A percentile compares a stretch with the other conserved stretches of the same genome.
These are phyloP conservation scores for Neuroterus valhalla DNA, from an alignment of 1,140 invertebrate species.

Conservation along the genomic window DNA sequence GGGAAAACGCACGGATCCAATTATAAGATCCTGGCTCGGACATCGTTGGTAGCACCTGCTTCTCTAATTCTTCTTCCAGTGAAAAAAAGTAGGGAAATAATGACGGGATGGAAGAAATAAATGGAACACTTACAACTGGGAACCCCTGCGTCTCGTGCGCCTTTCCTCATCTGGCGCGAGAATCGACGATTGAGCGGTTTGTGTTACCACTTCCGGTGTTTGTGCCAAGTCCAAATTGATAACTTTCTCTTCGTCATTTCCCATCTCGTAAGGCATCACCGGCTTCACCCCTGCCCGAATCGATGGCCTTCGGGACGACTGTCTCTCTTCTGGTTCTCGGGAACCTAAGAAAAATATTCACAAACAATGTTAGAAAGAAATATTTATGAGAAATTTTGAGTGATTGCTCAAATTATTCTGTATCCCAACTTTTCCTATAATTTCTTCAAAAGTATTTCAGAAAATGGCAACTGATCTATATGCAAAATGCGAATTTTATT, in stretches of 20 bases:
- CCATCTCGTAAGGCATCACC: slow-evolving; percentile 67
- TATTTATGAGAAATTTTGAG: no score
- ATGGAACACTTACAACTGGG: slow-evolving; percentile 82
- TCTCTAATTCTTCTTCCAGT: no score
- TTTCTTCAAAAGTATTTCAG: no score
- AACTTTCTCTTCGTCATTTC: slow-evolving; percentile 74
- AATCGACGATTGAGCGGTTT: slow-evolving; percentile 73
- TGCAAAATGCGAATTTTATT: no score
- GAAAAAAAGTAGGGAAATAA: slow-evolving; percentile 1
- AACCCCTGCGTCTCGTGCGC: slow-evolving; percentile 83
- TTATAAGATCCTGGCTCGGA: no score
- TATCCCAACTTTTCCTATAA: no score
- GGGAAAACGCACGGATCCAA: no score
- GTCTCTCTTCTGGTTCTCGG: slow-evolving; percentile 64
- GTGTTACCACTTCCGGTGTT: slow-evolving; percentile 71
- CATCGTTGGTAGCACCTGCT: no score
- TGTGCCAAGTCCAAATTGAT: slow-evolving; percentile 74
- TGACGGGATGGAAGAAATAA: slow-evolving; percentile 39
- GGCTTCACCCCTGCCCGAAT: slow-evolving; percentile 76
- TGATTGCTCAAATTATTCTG: no score
- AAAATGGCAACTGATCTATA: no score
- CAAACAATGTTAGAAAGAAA: background rate
- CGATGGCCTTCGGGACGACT: slow-evolving; percentile 79
- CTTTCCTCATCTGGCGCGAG: slow-evolving; percentile 82
- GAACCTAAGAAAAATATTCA: slow-evolving; percentile 51